Evolutionary conservation across 2,113 vertebrate genomes (phyloP).

Genomic region (Micromys minutus): DNA sequence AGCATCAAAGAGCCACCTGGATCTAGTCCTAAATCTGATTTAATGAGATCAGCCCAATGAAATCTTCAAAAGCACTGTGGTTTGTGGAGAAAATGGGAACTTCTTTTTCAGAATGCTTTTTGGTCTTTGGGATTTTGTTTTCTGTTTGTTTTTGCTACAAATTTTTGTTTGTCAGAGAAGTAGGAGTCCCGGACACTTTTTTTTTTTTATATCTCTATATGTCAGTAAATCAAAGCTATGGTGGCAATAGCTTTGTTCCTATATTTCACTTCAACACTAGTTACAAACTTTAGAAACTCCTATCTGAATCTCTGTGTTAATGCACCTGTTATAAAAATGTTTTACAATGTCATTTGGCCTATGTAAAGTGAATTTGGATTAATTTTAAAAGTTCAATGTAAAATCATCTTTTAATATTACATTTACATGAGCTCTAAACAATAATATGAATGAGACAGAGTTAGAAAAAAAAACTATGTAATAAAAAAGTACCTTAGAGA

Average conservation of each 20-base stretch:
- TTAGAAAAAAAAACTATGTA: neutral
- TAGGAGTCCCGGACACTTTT: neutral
- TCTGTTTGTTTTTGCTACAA: neutral
- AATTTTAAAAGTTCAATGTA: slow-evolving; percentile 49
- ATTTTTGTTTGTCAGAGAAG: neutral
- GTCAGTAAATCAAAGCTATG: neutral
- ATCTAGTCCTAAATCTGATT: neutral
- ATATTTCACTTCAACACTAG: neutral
- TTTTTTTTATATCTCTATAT: neutral
- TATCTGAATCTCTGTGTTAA: neutral
- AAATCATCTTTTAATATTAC: neutral
- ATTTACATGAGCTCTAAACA: neutral
- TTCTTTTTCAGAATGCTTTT: neutral
- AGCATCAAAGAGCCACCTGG: slow-evolving; percentile 36
- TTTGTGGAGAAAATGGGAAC: neutral
- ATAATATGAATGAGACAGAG: neutral
- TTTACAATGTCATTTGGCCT: neutral
- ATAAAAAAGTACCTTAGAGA: slow-evolving; percentile 3
- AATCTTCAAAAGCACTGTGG: neutral
- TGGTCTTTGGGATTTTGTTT: neutral
- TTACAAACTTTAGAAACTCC: neutral
- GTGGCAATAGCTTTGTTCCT: neutral
- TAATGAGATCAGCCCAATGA: neutral
- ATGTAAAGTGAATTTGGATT: slow-evolving; percentile 30
- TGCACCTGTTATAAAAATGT: neutral